Conservation (phyloP, 2,797 vertebrate genomes). For the Spinibarbus caldwelli region DNA sequence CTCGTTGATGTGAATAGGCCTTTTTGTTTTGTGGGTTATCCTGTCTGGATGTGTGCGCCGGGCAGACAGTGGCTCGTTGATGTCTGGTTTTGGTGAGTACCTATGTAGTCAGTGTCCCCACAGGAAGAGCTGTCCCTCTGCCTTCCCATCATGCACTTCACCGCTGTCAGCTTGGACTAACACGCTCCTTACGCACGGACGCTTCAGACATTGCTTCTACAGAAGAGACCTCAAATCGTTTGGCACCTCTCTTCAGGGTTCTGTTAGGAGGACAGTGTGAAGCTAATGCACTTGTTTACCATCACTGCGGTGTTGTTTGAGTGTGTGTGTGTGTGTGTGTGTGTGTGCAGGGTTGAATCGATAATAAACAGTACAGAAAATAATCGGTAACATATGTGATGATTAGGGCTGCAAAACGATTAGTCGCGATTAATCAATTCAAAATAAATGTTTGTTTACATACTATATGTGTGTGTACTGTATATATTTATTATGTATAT, state of each 20-base stretch:
- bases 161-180: conserved; percentile 22
- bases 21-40: too few species aligned
- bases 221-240: conserved; percentile 22
- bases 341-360: background rate
- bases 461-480: too few species aligned
- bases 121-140: conserved; percentile 21
- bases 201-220: conserved; percentile 32
- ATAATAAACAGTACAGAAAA: background rate
- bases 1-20: background rate
- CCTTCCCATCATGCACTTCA: conserved; percentile 35
- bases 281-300: conserved; percentile 9
- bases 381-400: background rate
- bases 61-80: background rate
- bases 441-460: too few species aligned
- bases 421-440: too few species aligned
- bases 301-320: background rate
- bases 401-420: too few species aligned
- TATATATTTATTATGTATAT: too few species aligned
- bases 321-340: background rate
- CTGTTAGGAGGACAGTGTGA: too few species aligned
- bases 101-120: background rate
- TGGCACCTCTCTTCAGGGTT: conserved; percentile 21
- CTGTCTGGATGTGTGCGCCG: background rate
- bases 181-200: conserved; percentile 8
- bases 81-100: conserved; percentile 24